Percentiles rank a stretch among this genome's conserved stretches.
phyloP scores from a whole-genome alignment of 2,888 invertebrate genomes.

The Polydrusus cervinus region DNA sequence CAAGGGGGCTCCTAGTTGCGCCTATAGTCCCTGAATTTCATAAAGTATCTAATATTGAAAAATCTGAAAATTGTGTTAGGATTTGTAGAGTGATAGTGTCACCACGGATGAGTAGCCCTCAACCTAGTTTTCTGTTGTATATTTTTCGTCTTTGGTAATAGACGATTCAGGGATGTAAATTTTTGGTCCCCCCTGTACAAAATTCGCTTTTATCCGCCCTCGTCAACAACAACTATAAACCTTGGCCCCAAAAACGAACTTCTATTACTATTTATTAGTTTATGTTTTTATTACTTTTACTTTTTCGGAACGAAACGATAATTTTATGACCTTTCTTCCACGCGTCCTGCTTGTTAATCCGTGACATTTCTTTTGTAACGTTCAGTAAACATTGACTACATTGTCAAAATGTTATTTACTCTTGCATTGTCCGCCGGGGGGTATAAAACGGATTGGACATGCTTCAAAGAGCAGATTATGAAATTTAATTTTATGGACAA shows the following conservation, averaged over 20 bases:
- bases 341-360: conserved; percentile 33
- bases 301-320: conserved; percentile 29
- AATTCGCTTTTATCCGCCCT: conserved; percentile 7
- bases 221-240: conserved; percentile 22
- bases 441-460: conserved; percentile 32
- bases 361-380: conserved; percentile 40
- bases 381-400: conserved; percentile 43
- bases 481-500: conserved; percentile 25
- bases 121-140: too few relatives aligned
- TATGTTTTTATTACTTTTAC: conserved; percentile 41
- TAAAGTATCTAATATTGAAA: too few relatives aligned
- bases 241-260: conserved; percentile 36
- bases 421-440: conserved; percentile 22
- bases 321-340: conserved; percentile 44
- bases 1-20: too few relatives aligned
- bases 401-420: conserved; percentile 30
- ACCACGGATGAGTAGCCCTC: too few relatives aligned
- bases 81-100: too few relatives aligned
- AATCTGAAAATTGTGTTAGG: too few relatives aligned
- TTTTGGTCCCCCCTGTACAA: conserved; percentile 9
- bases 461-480: conserved; percentile 39
- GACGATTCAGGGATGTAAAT: too few relatives aligned
- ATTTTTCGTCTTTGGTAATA: too few relatives aligned
- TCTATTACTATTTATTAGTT: conserved; percentile 42
- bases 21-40: too few relatives aligned